These are phyloP conservation scores for Caiman crocodilus DNA, from an alignment of 2,797 vertebrate genomes.

Conservation along the genomic window DNA sequence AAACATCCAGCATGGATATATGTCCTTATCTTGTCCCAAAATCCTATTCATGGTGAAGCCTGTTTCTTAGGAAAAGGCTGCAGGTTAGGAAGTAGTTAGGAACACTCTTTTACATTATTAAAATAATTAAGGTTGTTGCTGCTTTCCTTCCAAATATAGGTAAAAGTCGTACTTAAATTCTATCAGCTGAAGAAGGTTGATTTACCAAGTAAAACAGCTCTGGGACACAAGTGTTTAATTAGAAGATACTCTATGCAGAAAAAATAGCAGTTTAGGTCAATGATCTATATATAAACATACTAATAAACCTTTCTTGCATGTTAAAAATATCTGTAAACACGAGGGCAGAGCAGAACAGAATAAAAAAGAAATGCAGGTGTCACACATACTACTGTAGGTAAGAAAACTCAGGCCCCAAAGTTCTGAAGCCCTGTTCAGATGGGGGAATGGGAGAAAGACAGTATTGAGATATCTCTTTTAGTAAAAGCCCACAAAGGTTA, in stretches of 20 bases:
- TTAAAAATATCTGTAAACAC: constrained; percentile 8
- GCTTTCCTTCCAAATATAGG: neutral
- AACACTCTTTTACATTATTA: neutral
- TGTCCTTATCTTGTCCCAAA: neutral
- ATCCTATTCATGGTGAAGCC: neutral
- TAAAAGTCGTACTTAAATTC: neutral
- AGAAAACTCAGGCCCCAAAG: neutral
- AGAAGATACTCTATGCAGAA: neutral
- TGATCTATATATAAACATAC: neutral
- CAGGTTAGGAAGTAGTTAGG: neutral
- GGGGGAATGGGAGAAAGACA: neutral
- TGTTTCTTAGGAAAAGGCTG: neutral
- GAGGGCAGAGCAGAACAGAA: neutral
- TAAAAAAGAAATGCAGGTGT: neutral
- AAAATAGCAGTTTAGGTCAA: neutral
- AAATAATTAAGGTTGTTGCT: neutral
- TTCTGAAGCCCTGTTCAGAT: neutral
- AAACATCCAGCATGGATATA: neutral
- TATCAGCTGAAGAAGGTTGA: neutral
- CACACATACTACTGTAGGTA: neutral
- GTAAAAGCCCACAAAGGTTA: constrained; percentile 4
- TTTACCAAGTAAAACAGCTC: neutral
- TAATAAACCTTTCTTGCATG: neutral
- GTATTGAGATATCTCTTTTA: neutral
- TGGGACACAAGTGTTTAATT: neutral